phyloP scores from a whole-genome alignment of 2,113 vertebrate species.

The Urocynchramus pylzowi region DNA sequence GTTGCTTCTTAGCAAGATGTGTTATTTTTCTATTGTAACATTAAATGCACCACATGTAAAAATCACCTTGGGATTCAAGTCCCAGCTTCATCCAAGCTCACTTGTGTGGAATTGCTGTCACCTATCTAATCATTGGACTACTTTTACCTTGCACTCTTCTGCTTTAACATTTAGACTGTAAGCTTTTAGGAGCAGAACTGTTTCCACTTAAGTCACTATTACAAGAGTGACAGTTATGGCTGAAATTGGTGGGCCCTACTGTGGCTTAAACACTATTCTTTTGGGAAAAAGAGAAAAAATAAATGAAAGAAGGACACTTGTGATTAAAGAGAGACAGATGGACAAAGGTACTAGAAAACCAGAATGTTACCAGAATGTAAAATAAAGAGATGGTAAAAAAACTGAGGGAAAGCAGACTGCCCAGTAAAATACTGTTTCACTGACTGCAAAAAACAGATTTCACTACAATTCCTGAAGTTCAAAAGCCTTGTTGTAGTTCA shows the following conservation, averaged over 20 bases:
- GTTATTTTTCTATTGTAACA: neutral
- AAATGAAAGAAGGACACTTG: neutral
- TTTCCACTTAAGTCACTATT: neutral
- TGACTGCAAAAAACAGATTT: neutral
- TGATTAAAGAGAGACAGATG: neutral
- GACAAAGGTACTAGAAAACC: neutral
- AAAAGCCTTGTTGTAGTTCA: neutral
- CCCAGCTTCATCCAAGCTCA: neutral
- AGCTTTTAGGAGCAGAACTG: neutral
- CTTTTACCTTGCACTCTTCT: neutral
- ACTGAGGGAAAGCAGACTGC: neutral
- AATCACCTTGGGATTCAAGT: neutral
- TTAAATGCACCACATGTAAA: neutral
- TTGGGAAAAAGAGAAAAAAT: neutral
- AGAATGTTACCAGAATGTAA: neutral
- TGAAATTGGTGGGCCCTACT: neutral
- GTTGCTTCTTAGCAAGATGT: neutral
- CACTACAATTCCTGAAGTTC: neutral
- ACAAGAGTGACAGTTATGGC: neutral
- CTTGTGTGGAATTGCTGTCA: neutral
- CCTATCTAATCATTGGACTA: neutral
- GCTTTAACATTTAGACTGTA: neutral
- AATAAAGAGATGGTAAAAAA: neutral
- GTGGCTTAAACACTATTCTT: neutral
- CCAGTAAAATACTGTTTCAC: neutral